Percentiles rank a stretch among this genome's conserved stretches.
phyloP scores from a whole-genome alignment of 2,888 invertebrate genomes.

The Xestia ashworthii region DNA sequence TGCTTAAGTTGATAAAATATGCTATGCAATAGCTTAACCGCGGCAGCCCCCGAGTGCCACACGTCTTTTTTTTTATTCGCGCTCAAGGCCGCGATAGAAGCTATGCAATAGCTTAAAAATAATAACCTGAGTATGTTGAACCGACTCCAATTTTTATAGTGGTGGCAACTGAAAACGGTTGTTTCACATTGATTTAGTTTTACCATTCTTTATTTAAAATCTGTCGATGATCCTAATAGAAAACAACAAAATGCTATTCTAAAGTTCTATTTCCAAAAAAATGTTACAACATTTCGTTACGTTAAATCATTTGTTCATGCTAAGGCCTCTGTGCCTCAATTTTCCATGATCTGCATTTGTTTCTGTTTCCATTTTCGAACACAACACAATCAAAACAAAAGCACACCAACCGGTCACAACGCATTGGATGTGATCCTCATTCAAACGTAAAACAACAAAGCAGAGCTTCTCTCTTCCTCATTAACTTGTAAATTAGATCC shows the following conservation, averaged over 20 bases:
- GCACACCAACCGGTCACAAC: constrained; percentile 1
- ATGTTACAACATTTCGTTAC: not conserved
- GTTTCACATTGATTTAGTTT: not conserved
- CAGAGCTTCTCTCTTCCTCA: constrained; percentile 40
- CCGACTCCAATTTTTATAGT: too few species aligned
- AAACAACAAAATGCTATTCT: not conserved
- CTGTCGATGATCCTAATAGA: not conserved
- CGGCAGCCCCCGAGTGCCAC: too few species aligned
- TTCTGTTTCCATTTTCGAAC: constrained; percentile 8
- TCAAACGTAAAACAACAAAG: constrained; percentile 42
- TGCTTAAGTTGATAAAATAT: too few species aligned
- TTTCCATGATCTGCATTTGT: constrained; percentile 12
- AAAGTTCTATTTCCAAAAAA: not conserved
- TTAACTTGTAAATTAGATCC: constrained; percentile 55
- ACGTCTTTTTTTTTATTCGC: too few species aligned
- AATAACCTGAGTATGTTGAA: too few species aligned
- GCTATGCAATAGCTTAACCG: too few species aligned
- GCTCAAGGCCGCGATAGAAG: too few species aligned
- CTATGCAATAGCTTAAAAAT: too few species aligned
- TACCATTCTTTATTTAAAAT: not conserved
- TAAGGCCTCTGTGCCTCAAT: not conserved
- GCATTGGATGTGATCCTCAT: constrained; percentile 8
- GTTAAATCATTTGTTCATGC: not conserved
- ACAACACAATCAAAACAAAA: constrained; percentile 35
- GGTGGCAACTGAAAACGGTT: not conserved